Percentiles rank a stretch among this genome's conserved stretches.
Conservation (phyloP, 2,113 vertebrate species). For the Callithrix jacchus region DNA sequence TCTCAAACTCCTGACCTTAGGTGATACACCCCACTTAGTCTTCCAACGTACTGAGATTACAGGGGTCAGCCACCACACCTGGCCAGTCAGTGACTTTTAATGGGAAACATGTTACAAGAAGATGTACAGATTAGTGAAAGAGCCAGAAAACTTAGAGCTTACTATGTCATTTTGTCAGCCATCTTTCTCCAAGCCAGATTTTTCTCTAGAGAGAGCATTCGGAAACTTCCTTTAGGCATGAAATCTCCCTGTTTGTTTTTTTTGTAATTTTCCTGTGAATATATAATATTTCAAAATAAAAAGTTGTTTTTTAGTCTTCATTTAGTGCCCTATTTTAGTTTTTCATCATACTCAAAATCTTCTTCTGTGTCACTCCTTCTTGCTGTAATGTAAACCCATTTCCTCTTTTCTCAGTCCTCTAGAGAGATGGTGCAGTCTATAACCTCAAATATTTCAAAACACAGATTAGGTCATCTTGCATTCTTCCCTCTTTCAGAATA, state of each 20-base stretch:
- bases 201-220: not conserved
- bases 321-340: conserved; percentile 42
- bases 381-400: conserved; percentile 38
- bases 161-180: not conserved
- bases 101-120: not conserved
- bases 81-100: not conserved
- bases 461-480: not conserved
- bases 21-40: too few relatives aligned
- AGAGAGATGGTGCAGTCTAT: not conserved
- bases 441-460: conserved; percentile 12
- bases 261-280: conserved; percentile 42
- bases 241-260: not conserved
- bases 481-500: conserved; percentile 9
- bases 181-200: not conserved
- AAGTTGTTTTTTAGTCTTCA: not conserved
- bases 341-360: conserved; percentile 34
- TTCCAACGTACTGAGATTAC: too few relatives aligned
- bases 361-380: conserved; percentile 15
- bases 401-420: conserved; percentile 23
- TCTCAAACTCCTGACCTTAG: too few relatives aligned
- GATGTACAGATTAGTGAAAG: not conserved
- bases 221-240: not conserved
- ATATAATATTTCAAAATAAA: conserved; percentile 40
- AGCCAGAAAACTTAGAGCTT: not conserved
- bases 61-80: too few relatives aligned